These are phyloP conservation scores for Macrotrachela quadricornifera DNA, from an alignment of 1,140 invertebrate genomes.

Conservation along the genomic window DNA sequence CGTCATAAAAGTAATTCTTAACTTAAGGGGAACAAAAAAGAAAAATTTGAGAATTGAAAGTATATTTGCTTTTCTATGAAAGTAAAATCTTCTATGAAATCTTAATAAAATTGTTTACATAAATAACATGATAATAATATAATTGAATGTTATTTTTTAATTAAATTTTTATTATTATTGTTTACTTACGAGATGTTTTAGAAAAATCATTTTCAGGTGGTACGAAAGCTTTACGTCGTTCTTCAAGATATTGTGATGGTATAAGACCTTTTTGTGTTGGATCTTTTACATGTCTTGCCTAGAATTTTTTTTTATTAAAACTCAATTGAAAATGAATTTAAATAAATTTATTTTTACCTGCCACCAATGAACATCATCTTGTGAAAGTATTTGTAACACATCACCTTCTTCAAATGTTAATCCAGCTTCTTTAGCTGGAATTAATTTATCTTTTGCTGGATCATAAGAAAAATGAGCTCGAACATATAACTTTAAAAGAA, in stretches of 20 bases:
- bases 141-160: too few relatives aligned
- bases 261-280: constrained; percentile 43
- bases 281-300: constrained; percentile 9
- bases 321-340: too few relatives aligned
- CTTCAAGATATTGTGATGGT: constrained; percentile 76
- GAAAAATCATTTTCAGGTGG: constrained; percentile 73
- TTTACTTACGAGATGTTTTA: constrained; percentile 15
- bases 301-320: too few relatives aligned
- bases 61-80: too few relatives aligned
- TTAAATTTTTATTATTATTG: too few relatives aligned
- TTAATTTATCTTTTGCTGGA: constrained; percentile 61
- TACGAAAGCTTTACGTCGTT: constrained; percentile 81
- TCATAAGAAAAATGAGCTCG: constrained; percentile 75
- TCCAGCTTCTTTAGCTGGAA: constrained; percentile 83
- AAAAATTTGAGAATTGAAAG: too few relatives aligned
- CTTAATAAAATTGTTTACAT: too few relatives aligned
- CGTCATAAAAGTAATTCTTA: too few relatives aligned
- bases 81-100: too few relatives aligned
- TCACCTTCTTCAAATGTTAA: constrained; percentile 78
- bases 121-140: too few relatives aligned
- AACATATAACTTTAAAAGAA: constrained; percentile 41
- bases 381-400: constrained; percentile 70
- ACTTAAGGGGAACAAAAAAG: too few relatives aligned
- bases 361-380: constrained; percentile 95
- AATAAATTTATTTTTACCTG: constrained; percentile 42